Evolutionary conservation across 2,113 vertebrate species (phyloP), one percentile per base, ranked within the genome.

Genomic region (Gallinago paraguaiae): DNA sequence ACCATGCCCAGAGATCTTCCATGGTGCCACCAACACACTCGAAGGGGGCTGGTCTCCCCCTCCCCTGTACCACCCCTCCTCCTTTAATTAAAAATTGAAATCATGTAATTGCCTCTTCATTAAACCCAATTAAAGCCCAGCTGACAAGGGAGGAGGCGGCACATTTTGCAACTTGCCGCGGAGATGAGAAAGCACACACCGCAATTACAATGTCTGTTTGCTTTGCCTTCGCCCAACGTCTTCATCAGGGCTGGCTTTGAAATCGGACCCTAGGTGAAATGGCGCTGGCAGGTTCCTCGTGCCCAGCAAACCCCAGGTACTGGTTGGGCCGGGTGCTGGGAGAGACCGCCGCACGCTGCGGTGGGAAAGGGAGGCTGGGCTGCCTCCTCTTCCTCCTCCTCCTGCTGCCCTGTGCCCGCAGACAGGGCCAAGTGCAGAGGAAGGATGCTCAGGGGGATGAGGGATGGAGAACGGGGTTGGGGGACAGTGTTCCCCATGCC

Each of bases 11-110:
- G 64, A 33, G 35, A 74, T 37, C 37, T 61, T 45, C 31, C 7
- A 2, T 8, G 12, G 71, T 82, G 64, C 50, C 68, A 15, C 57
- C 11, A 4, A 48, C 27, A 61, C 1, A 1, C 43, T 81, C 2
- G 0, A 78, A 88, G 56, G 56, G 59, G 84, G 81, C 74, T 3
- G 2, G 14, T 39, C 11, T 22, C 35, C 86, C 25, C 24, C 83
- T 74, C 51, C 81, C 59, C 84, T 78, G 46, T 77, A 76, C 57
- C 28, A 0, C 72, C 91, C 22, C 59, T 86, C 54, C 76, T 50
- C 72, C 70, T 94, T 96, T 96, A 93, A 96, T 97, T 96, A 95
- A 88, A 87, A 54, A 79, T 67, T 94, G 74, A 95, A 96, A 96
- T 95, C 25, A 27, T 68, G 41, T 95, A 94, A 97, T 93, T 95